Percentiles rank a stretch among this genome's conserved stretches.
Conservation (phyloP, 2,797 vertebrate species). For the Acipenser transmontanus region DNA sequence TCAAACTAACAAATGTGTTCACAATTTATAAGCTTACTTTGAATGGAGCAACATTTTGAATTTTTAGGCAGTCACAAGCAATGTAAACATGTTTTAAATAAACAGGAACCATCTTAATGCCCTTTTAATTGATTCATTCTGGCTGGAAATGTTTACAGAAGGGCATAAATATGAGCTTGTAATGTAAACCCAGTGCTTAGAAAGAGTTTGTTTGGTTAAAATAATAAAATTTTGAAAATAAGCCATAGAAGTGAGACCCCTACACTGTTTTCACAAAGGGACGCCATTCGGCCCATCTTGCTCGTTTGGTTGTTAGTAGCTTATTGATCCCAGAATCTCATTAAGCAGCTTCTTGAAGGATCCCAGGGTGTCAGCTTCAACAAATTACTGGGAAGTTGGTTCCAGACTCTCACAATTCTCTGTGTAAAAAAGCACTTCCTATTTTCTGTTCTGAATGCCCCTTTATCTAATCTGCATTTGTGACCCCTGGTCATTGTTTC, state of each 20-base stretch:
- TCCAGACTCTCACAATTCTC: no score
- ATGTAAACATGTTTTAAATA: slow-evolving; percentile 80
- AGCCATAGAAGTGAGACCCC: slow-evolving; percentile 30
- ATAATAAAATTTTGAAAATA: slow-evolving; percentile 66
- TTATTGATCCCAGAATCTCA: no score
- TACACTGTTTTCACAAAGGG: no score
- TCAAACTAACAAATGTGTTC: slow-evolving; percentile 62
- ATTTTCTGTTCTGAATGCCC: no score
- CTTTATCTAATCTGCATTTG: no score
- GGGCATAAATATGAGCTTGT: slow-evolving; percentile 67
- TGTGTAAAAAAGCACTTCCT: no score
- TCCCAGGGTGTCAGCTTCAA: no score
- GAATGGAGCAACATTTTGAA: slow-evolving; percentile 36
- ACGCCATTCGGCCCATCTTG: no score
- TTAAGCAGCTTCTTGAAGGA: no score
- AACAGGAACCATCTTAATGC: slow-evolving; percentile 78
- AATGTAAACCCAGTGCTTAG: slow-evolving; percentile 68
- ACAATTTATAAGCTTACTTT: slow-evolving; percentile 45
- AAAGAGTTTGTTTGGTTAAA: slow-evolving; percentile 70
- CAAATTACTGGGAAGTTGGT: no score
- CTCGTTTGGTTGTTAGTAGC: no score
- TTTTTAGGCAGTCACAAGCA: slow-evolving; percentile 57
- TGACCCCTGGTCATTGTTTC: no score
- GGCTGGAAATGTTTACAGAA: slow-evolving; percentile 69
- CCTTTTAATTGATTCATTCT: slow-evolving; percentile 81